Conservation (phyloP, 2,888 invertebrate genomes). For the Caenorhabditis parvicauda region DNA sequence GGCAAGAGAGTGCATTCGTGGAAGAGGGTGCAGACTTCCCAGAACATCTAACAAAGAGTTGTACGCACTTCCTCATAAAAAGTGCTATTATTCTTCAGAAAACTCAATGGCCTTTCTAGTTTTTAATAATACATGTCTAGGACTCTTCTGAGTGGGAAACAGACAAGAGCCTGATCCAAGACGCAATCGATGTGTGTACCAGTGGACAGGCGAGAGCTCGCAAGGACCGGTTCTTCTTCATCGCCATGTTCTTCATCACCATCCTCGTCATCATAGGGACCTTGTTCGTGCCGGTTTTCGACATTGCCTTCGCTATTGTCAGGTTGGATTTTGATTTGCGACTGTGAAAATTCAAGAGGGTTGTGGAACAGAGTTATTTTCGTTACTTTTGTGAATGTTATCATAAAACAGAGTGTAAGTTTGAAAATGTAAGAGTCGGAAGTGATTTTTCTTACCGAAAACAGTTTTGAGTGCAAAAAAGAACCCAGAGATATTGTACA, state of each 20-base stretch:
- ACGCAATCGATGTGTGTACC: slow-evolving; percentile 46
- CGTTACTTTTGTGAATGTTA: background rate
- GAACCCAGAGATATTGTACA: too few species aligned
- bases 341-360: too few species aligned
- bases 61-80: too few species aligned
- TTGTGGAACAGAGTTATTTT: too few species aligned
- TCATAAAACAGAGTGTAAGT: too few species aligned
- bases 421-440: too few species aligned
- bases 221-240: slow-evolving; percentile 39
- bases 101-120: background rate
- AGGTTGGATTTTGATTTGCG: slow-evolving; percentile 10
- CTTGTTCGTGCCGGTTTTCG: slow-evolving; percentile 29
- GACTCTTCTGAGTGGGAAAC: slow-evolving; percentile 37
- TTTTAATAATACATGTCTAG: slow-evolving; percentile 22
- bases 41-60: too few species aligned
- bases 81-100: background rate
- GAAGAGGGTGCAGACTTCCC: background rate
- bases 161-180: slow-evolving; percentile 38
- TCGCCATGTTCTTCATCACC: slow-evolving; percentile 15
- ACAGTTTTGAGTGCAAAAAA: too few species aligned
- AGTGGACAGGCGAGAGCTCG: slow-evolving; percentile 56
- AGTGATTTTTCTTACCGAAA: too few species aligned
- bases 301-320: slow-evolving; percentile 23
- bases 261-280: slow-evolving; percentile 27
- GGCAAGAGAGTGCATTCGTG: too few species aligned